A percentile compares a stretch with the other conserved stretches of the same genome.
phyloP scores from a whole-genome alignment of 2,113 vertebrate genomes.

The Pardalotus punctatus region DNA sequence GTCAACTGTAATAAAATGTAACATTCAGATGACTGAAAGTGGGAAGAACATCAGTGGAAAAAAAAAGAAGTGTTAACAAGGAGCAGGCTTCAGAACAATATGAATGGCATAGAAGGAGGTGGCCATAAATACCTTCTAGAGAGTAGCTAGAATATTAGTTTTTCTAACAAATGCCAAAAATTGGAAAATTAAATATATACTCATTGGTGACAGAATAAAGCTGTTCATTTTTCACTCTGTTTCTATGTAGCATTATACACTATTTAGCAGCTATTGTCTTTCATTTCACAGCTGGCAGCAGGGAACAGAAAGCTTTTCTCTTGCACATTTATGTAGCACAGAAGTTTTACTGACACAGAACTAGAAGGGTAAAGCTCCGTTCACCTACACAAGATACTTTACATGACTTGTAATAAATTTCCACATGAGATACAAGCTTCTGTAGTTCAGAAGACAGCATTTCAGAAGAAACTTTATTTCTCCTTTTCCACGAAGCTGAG shows the following conservation, averaged over 20 bases:
- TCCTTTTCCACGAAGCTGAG: neutral
- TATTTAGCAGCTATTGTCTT: neutral
- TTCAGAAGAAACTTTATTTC: neutral
- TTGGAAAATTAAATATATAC: neutral
- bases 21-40: neutral
- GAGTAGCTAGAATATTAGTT: neutral
- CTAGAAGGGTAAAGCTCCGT: neutral
- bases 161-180: neutral
- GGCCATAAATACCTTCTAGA: neutral
- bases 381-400: neutral
- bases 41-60: neutral
- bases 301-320: neutral
- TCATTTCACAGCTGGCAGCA: neutral
- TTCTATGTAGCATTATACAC: neutral
- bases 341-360: neutral
- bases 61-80: neutral
- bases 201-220: neutral
- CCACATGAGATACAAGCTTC: neutral
- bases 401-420: neutral
- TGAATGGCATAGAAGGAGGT: neutral
- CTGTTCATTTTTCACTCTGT: neutral
- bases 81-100: neutral
- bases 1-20: neutral
- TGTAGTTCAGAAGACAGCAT: neutral
- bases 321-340: neutral